Base-by-base conservation (phyloP, 2,888 invertebrate species). In the Rhingia rostrata region DNA sequence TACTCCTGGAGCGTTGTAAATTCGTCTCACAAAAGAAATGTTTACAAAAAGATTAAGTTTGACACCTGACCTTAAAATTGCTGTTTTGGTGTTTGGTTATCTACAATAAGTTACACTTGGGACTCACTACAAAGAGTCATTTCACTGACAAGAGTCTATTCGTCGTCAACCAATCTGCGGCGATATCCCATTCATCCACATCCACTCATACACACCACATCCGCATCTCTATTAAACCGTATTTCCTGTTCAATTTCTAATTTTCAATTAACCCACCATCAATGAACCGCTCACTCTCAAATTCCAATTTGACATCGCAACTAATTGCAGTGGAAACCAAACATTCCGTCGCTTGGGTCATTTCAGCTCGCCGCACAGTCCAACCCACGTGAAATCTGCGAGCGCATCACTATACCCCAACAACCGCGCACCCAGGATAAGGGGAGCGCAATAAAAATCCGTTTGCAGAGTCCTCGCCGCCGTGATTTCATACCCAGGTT, bases 401-500 rank as follows among this genome's bases (percentile, higher is more conserved):
- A 51, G 72, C 56, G 45, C 66, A 56, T 60, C 66, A 56, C 72
- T 35, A 35, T 41, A 41, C 39, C 56, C 30, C 12, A 51, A 35
- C 45, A 45, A 4, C 14, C 56, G n/a, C 41, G 39, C 39, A 58
- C 32, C 63, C 64, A 63, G 54, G 45, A 54, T n/a, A 9, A 33
- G 47, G 61, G 61, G 66, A 39, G 41, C 14, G 74, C 66, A 80
- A 80, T 84, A 84, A 84, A 22, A 84, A 70, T 67, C 53, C 51
- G 64, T 70, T 49, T 22, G 45, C 64, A 45, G 39, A 60, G 66
- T 33, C 70, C 70, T 70, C 60, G 75, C 70, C 64, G 41, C 69
- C 39, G 69, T 60, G 79, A 84, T 79, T 84, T 80, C 60, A 53
- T 53, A 66, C 74, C 54, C 74, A 70, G 80, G 75, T 84, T 84